Base-by-base conservation (phyloP, 2,888 invertebrate genomes). In the Noctua pronuba region DNA sequence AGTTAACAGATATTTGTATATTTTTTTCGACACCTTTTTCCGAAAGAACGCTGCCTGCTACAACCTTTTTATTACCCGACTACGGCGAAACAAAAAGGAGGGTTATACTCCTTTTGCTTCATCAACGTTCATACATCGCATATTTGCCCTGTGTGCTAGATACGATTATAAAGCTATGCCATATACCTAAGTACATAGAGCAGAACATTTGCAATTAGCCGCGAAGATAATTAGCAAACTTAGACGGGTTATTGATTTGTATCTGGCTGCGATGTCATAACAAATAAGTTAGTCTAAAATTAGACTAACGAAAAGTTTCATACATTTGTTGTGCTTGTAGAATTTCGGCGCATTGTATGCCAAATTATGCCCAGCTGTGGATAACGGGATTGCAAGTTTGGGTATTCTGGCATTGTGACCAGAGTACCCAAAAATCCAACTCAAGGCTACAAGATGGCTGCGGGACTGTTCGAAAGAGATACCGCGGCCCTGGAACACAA, bases 201-300 rank as follows among this genome's bases (percentile, higher is more conserved):
- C 16, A 16, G 35, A 46, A 46, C 52, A 52, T 46, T 77, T 68
- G 44, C 79, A 77, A 69, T 77, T 79, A 77, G 77, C 41, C 8
- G n/a, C 79, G 38, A 41, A 60, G 46, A 31, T 70, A 80, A 77
- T 77, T 77, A 60, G 41, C 31, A 24, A 71, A 80, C 49, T 60
- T 60, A 70, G 46, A 79, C 41, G 31, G 46, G 60, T 35, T 76
- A 77, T 76, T 75, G 75, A 75, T 77, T 68, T 5, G 68, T 46
- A 38, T 58, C 68, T 46, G 44, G 28, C 52, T 78, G 24, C 5
- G 46, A 49, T 79, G 49, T 41, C 38, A 58, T 35, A n/a, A 31
- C 68, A 46, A 38, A 18, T 11, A 16, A 21, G 16, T 7, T 24
- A 0, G 3, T 52, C 24, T 46, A 46, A 21, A 46, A 46, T 46